phyloP scores from a whole-genome alignment of 1,140 invertebrate genomes.

The Chironomus striatipennis region DNA sequence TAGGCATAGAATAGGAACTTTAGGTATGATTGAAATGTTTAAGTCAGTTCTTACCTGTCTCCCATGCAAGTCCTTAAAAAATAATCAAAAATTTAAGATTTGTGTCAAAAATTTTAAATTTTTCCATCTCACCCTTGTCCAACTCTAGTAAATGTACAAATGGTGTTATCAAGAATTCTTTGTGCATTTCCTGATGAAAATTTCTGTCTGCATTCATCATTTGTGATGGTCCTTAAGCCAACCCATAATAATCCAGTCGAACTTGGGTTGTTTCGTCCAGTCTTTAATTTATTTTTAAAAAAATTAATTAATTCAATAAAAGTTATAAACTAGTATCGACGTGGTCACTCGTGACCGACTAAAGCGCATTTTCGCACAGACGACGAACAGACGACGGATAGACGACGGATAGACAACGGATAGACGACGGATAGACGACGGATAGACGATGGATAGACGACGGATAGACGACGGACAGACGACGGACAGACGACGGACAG shows the following conservation, averaged over 20 bases:
- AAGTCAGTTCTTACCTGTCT: neutral
- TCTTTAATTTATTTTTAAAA: too few relatives aligned
- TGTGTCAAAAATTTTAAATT: neutral
- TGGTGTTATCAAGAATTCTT: neutral
- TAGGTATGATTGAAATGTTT: neutral
- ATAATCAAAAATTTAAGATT: too few relatives aligned
- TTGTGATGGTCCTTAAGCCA: neutral
- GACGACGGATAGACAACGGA: too few relatives aligned
- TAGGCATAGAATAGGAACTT: neutral
- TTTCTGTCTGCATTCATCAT: neutral
- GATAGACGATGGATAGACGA: too few relatives aligned
- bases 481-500: too few relatives aligned
- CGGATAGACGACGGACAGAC: too few relatives aligned
- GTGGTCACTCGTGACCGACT: too few relatives aligned
- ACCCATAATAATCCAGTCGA: neutral
- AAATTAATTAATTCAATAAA: too few relatives aligned
- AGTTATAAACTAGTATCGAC: too few relatives aligned
- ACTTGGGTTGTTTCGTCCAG: neutral
- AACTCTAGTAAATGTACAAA: conserved; percentile 12
- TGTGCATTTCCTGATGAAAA: neutral
- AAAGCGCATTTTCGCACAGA: too few relatives aligned
- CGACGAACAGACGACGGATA: too few relatives aligned
- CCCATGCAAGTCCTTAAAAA: neutral
- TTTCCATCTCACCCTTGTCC: conserved; percentile 4
- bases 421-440: too few relatives aligned